These are phyloP conservation scores for Falco cherrug DNA, from an alignment of 2,797 vertebrate species.

Conservation along the genomic window DNA sequence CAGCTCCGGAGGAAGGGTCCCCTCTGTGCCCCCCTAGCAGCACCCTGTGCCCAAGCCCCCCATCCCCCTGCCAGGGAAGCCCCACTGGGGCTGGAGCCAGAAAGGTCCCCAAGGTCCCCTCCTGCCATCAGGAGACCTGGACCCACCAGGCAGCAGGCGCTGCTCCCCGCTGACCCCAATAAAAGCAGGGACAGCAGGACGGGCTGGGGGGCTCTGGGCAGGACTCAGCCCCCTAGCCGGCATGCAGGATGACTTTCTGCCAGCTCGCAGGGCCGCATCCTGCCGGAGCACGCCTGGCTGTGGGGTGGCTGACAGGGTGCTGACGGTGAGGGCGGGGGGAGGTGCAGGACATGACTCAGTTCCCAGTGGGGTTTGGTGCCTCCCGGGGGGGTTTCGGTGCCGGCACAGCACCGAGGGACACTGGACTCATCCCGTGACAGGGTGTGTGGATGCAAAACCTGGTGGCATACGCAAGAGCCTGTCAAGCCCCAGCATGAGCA, in stretches of 20 bases:
- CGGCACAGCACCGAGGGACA: rapidly evolving
- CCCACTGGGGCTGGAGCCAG: background rate
- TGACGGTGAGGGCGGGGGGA: background rate
- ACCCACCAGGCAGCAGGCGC: rapidly evolving
- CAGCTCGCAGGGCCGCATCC: background rate
- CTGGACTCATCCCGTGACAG: background rate
- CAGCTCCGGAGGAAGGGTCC: background rate
- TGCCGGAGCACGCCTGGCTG: background rate
- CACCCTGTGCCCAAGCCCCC: rapidly evolving
- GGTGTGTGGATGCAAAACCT: background rate
- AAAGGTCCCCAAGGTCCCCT: background rate
- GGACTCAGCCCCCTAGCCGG: rapidly evolving
- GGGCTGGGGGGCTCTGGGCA: background rate
- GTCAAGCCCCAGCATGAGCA: background rate
- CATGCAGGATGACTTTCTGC: background rate
- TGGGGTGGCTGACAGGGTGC: rapidly evolving
- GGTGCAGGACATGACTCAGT: background rate
- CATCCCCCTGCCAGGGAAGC: background rate
- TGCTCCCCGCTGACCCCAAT: background rate
- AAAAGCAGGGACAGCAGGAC: background rate
- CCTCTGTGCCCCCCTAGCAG: background rate
- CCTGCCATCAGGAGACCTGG: rapidly evolving
- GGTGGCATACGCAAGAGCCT: rapidly evolving
- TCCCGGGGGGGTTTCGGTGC: background rate
- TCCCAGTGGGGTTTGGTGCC: background rate